Evolutionary conservation across 2,113 vertebrate species (phyloP), one percentile per base, ranked within the genome.

Genomic region (Ictalurus punctatus): DNA sequence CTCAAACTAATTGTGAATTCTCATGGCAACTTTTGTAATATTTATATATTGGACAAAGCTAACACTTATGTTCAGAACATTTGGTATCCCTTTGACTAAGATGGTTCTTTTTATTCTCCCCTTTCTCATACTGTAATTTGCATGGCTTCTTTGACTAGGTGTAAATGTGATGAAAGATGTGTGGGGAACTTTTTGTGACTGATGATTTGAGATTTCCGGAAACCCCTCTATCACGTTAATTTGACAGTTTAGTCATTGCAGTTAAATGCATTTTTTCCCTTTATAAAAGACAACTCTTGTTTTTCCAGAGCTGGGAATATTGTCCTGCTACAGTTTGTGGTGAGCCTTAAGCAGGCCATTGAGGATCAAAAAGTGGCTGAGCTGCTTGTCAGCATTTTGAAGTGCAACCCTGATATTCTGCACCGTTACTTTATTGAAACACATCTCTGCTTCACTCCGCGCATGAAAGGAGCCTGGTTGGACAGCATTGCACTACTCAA

Each of bases 401-500:
- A 96, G 91, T 94, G 94, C 14, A 97, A 96, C 83, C 98, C 98
- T 0, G 98, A 99, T 92, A 91, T 99, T 54, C 90, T 99, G 90
- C 94, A 93, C 71, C 95, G 97, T 74, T 99, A 97, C 91, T 98
- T 99, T 87, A 97, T 96, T 91, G 98, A 99, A 92, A 97, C 94
- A 0, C 96, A 90, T 0, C 96, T 97, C 90, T 98, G 97, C 23
- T 99, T 98, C 90, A 93, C 95, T 37, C 98, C 98, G 0, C 96
- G 98, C 23, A 79, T 91, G 34, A 97, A 96, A 90, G 96, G 95
- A 73, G 90, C 96, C 2, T 99, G 98, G 98, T 93, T 97, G 87
- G 97, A 97, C 86, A 99, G 97, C n/a, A 91, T 99, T 82, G 95
- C 90, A 56, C 94, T 99, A 1, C 95, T 99, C 2, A 98, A 93